These are phyloP conservation scores for Tetraneura akinire DNA, from an alignment of 1,140 invertebrate genomes.

Conservation along the genomic window DNA sequence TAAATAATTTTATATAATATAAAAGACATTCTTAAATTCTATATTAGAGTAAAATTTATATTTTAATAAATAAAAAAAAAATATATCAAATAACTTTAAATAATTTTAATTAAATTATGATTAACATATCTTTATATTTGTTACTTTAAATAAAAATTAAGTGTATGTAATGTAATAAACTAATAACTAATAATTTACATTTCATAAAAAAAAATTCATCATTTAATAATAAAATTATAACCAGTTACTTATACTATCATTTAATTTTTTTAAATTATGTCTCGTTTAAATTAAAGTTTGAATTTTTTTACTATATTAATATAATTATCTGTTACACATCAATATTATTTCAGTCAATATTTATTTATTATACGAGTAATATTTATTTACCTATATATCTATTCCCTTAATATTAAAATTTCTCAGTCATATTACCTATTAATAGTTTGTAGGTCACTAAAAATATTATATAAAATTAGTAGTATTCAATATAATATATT, in stretches of 20 bases:
- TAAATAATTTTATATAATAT: constrained; percentile 24
- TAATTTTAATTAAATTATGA: constrained; percentile 2
- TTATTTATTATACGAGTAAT: constrained; percentile 7
- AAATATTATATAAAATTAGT: background rate
- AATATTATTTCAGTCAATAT: background rate
- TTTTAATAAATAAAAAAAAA: background rate
- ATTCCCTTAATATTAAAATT: background rate
- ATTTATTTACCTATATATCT: background rate
- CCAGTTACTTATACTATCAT: no score
- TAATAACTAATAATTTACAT: no score
- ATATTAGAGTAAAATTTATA: background rate
- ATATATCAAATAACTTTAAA: background rate
- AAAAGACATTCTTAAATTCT: constrained; percentile 13
- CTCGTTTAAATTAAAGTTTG: no score
- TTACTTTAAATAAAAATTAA: no score
- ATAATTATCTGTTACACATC: background rate
- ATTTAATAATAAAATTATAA: no score
- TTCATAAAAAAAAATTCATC: no score
- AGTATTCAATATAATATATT: no score
- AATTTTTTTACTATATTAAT: constrained; percentile 6
- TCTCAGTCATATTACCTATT: background rate
- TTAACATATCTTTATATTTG: constrained; percentile 16
- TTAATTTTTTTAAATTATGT: no score
- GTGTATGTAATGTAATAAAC: no score
- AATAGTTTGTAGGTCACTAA: background rate